Conservation (phyloP, 2,888 invertebrate species). For the Oasisia sp. region DNA sequence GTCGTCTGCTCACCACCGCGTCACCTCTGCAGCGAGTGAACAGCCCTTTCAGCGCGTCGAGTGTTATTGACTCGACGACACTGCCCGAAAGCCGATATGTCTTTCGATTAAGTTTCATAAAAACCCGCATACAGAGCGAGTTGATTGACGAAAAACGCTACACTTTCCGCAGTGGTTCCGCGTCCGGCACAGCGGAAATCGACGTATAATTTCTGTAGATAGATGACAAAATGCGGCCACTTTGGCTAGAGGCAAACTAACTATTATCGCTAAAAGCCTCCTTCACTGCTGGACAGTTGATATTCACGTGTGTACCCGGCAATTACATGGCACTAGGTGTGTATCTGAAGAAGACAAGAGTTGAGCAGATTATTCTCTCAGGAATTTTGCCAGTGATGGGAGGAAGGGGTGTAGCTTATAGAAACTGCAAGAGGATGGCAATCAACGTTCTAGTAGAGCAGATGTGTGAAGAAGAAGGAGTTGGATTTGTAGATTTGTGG, state of each 20-base stretch:
- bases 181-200: background rate
- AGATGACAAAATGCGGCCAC: background rate
- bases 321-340: background rate
- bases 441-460: no score
- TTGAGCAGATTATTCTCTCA: no score
- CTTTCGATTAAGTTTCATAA: constrained; percentile 17
- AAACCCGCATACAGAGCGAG: background rate
- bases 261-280: no score
- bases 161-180: background rate
- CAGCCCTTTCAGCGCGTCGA: background rate
- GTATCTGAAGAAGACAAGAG: no score
- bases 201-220: background rate
- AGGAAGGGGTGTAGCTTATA: no score
- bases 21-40: background rate
- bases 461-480: no score
- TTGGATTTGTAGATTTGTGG: no score
- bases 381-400: no score
- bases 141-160: constrained; percentile 7
- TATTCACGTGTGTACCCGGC: background rate
- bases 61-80: constrained; percentile 3
- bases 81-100: background rate
- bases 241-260: no score
- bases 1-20: background rate
- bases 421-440: no score
- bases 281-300: background rate